Conservation (phyloP, 1,140 invertebrate species). For the Sycobia sp. region DNA sequence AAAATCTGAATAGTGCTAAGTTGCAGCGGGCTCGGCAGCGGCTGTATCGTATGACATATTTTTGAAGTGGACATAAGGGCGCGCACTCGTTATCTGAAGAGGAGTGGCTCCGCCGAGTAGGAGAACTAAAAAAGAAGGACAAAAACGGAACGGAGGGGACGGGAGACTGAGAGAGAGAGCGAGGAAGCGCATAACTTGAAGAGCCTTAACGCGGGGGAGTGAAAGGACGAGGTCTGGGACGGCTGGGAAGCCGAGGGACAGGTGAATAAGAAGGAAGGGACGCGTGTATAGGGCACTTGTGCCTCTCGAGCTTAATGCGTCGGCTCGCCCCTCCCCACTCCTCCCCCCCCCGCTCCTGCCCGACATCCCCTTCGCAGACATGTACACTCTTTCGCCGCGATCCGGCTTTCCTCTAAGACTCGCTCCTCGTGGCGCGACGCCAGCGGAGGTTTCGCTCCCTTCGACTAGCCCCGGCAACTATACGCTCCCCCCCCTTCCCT, state of each 20-base stretch:
- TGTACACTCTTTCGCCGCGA: slow-evolving; percentile 1
- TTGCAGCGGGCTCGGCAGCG: too few species aligned
- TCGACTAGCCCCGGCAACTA: background rate
- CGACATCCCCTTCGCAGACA: too few species aligned
- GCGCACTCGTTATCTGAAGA: background rate
- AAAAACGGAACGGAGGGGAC: background rate
- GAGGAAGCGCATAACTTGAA: too few species aligned
- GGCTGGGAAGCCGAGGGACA: slow-evolving; percentile 1
- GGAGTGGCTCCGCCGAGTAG: too few species aligned
- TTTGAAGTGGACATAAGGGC: background rate
- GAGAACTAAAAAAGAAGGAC: background rate
- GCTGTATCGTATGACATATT: too few species aligned
- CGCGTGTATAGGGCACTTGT: slow-evolving; percentile 15
- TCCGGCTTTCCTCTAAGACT: slow-evolving; percentile 7
- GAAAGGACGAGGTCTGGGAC: background rate
- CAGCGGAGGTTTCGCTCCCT: background rate
- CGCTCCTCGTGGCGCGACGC: background rate
- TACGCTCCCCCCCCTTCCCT: background rate
- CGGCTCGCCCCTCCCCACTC: background rate
- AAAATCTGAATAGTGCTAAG: too few species aligned
- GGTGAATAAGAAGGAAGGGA: slow-evolving; percentile 22
- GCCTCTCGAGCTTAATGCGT: slow-evolving; percentile 7
- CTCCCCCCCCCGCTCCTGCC: background rate
- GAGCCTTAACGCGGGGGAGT: background rate
- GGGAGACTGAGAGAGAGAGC: too few species aligned